phyloP scores from a whole-genome alignment of 1,140 invertebrate species.

The Megathymus violae region DNA sequence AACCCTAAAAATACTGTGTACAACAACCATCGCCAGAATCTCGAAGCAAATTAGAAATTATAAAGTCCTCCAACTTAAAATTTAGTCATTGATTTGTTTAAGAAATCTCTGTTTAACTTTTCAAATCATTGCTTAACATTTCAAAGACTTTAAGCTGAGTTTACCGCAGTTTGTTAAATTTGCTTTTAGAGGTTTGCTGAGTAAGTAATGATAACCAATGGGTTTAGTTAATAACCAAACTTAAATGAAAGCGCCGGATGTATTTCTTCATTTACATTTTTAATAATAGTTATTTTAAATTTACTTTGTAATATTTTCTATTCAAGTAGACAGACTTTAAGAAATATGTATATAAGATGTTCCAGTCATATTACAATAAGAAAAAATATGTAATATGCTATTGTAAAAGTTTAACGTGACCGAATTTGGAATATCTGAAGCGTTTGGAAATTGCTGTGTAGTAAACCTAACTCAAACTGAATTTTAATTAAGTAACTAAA shows the following conservation, averaged over 20 bases:
- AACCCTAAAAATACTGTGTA: neutral
- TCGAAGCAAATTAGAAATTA: slow-evolving; percentile 28
- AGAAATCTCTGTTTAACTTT: slow-evolving; percentile 34
- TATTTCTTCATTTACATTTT: neutral
- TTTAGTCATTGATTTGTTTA: slow-evolving; percentile 33
- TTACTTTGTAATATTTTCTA: too few species aligned
- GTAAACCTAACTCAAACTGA: too few species aligned
- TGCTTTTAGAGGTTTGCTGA: slow-evolving; percentile 20
- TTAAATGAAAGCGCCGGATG: neutral
- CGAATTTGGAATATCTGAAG: too few species aligned
- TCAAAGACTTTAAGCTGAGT: slow-evolving; percentile 33
- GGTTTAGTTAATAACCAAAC: slow-evolving; percentile 18
- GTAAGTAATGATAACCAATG: slow-evolving; percentile 28
- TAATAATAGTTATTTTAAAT: too few species aligned
- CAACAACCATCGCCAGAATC: slow-evolving; percentile 10
- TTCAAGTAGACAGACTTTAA: too few species aligned
- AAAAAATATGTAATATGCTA: too few species aligned
- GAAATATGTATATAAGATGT: too few species aligned
- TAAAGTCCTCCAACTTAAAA: slow-evolving; percentile 21
- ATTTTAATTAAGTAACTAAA: too few species aligned
- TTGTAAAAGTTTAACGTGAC: too few species aligned
- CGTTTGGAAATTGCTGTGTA: too few species aligned
- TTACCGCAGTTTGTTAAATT: slow-evolving; percentile 33
- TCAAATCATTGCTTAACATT: slow-evolving; percentile 29
- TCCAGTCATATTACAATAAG: too few species aligned